These are phyloP conservation scores for Phymatocera aterrima DNA, from an alignment of 2,888 invertebrate genomes.

Conservation along the genomic window DNA sequence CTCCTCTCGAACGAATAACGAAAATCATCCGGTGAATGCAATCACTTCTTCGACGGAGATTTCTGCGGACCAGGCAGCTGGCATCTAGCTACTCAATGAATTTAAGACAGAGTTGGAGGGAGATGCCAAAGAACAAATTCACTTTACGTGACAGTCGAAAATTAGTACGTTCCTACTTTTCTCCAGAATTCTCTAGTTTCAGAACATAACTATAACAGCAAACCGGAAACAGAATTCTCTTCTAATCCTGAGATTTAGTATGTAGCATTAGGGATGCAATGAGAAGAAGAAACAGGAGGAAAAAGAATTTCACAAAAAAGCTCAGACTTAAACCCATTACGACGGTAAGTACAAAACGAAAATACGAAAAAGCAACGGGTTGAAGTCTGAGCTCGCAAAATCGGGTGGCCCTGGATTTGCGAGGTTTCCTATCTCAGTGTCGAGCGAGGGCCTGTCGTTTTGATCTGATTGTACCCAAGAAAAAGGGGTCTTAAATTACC, in stretches of 20 bases:
- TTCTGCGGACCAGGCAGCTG: neutral
- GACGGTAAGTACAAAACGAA: too few relatives aligned
- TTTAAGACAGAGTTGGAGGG: neutral
- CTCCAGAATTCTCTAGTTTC: too few relatives aligned
- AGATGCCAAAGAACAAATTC: neutral
- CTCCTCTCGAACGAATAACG: neutral
- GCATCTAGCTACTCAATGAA: neutral
- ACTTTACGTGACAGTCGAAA: conserved; percentile 6
- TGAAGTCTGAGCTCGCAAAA: conserved; percentile 22
- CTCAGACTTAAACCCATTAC: too few relatives aligned
- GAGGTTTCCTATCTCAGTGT: conserved; percentile 49
- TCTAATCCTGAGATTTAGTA: too few relatives aligned
- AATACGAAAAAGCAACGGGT: conserved; percentile 34
- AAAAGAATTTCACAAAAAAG: too few relatives aligned
- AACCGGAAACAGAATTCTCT: too few relatives aligned
- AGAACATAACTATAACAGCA: too few relatives aligned
- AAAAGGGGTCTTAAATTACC: conserved; percentile 44
- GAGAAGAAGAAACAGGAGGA: neutral
- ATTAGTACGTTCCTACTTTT: neutral
- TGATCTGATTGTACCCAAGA: conserved; percentile 51
- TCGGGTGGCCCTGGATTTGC: conserved; percentile 49
- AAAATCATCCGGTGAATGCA: neutral
- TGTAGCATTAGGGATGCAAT: too few relatives aligned
- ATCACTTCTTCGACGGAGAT: neutral
- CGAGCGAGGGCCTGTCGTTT: conserved; percentile 39